A percentile compares a stretch with the other conserved stretches of the same genome.
phyloP scores from a whole-genome alignment of 1,140 invertebrate species.

The Drosophila bocqueti region DNA sequence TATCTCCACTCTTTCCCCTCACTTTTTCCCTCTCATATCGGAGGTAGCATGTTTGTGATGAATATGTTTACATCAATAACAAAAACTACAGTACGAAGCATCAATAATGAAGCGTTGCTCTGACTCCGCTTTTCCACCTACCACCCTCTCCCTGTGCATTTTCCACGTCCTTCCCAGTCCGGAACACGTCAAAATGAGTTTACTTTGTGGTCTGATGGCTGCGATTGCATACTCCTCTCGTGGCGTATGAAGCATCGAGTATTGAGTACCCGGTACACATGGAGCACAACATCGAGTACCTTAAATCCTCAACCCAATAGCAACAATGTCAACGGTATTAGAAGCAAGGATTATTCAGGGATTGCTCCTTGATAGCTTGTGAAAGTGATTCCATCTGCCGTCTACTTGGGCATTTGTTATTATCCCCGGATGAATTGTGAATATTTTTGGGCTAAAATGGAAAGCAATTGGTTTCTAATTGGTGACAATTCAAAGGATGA shows the following conservation, averaged over 20 bases:
- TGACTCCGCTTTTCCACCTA: constrained; percentile 13
- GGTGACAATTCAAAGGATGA: no score
- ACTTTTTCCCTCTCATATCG: constrained; percentile 1
- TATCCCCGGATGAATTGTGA: background rate
- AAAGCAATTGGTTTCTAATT: constrained; percentile 10
- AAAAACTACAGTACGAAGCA: constrained; percentile 55
- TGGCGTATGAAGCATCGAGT: constrained; percentile 19
- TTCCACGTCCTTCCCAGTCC: constrained; percentile 1
- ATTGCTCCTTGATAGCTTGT: constrained; percentile 18
- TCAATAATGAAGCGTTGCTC: constrained; percentile 69
- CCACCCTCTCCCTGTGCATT: background rate
- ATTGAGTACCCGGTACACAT: constrained; percentile 8
- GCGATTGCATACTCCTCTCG: constrained; percentile 47
- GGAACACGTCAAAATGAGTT: constrained; percentile 77
- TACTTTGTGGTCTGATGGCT: constrained; percentile 71
- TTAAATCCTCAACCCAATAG: constrained; percentile 35
- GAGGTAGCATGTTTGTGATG: constrained; percentile 60
- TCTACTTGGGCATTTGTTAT: constrained; percentile 5
- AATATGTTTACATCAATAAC: constrained; percentile 81
- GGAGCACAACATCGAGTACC: constrained; percentile 19
- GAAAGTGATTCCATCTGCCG: constrained; percentile 5
- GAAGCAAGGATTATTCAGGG: constrained; percentile 35
- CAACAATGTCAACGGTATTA: constrained; percentile 23
- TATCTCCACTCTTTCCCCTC: background rate
- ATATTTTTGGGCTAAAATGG: background rate